A percentile compares a stretch with the other conserved stretches of the same genome.
Conservation (phyloP, 2,888 invertebrate genomes). For the Cheilosia urbana region DNA sequence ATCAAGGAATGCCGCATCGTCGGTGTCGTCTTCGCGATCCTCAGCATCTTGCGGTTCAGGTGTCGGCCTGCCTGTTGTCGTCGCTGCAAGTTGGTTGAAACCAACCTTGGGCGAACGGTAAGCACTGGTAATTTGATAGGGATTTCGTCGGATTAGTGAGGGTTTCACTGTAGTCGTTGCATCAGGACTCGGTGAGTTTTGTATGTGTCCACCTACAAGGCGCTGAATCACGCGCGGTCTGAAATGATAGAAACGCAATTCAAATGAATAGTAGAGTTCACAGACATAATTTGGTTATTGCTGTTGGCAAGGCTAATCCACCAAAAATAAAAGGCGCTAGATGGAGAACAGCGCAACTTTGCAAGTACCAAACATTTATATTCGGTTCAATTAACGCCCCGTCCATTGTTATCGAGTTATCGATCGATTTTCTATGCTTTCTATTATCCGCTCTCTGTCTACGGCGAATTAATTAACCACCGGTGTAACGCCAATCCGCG, state of each 20-base stretch:
- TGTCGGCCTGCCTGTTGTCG: conserved; percentile 54
- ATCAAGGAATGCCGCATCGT: conserved; percentile 81
- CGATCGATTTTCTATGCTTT: conserved; percentile 40
- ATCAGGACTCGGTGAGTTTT: conserved; percentile 78
- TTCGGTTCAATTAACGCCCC: conserved; percentile 18
- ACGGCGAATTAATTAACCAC: conserved; percentile 9
- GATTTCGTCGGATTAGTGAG: conserved; percentile 76
- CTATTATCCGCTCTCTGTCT: conserved; percentile 9
- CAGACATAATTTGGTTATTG: background rate
- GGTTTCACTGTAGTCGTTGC: conserved; percentile 47
- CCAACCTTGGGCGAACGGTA: conserved; percentile 77
- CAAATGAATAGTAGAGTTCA: background rate
- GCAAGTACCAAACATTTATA: conserved; percentile 10
- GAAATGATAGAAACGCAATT: conserved; percentile 62
- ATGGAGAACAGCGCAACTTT: background rate
- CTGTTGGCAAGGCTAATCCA: background rate
- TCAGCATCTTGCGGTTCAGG: conserved; percentile 49
- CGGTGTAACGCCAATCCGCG: background rate
- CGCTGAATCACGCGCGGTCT: conserved; percentile 87
- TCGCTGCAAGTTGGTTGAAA: conserved; percentile 44
- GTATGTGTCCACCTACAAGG: conserved; percentile 88
- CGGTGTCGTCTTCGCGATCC: conserved; percentile 78
- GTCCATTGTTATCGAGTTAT: conserved; percentile 25
- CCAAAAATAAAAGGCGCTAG: background rate
- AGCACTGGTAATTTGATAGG: conserved; percentile 77